Percentiles rank a stretch among this genome's conserved stretches.
Conservation (phyloP, 2,113 vertebrate species). For the Abramis brama region DNA sequence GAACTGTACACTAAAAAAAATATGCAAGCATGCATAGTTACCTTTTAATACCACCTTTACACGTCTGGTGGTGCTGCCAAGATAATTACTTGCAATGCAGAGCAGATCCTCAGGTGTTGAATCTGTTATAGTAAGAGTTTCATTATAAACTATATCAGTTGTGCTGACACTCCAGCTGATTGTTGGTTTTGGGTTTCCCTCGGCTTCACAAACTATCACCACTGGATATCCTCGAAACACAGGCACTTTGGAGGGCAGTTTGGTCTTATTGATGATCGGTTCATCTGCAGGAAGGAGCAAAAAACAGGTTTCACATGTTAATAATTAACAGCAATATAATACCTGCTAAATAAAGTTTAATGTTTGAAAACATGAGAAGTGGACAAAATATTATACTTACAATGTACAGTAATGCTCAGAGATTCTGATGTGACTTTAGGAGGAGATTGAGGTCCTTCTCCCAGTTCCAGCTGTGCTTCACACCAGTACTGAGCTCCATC, state of each 20-base stretch:
- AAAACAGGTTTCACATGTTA: background rate
- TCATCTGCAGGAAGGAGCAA: background rate
- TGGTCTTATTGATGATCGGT: conserved; percentile 66
- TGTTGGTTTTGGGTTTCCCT: conserved; percentile 66
- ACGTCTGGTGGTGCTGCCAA: background rate
- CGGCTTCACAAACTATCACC: conserved; percentile 69
- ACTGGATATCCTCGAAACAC: conserved; percentile 67
- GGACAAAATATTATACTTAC: conserved; percentile 30
- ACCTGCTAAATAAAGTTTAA: background rate
- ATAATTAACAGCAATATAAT: no score
- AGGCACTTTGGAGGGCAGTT: conserved; percentile 60
- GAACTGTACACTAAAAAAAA: background rate
- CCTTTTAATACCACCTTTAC: conserved; percentile 72
- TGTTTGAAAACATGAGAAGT: background rate
- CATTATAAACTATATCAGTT: background rate
- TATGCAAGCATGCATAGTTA: conserved; percentile 48
- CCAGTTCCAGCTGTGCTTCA: conserved; percentile 60
- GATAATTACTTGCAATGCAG: conserved; percentile 66
- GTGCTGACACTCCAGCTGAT: conserved; percentile 62
- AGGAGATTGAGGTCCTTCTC: background rate
- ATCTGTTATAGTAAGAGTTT: conserved; percentile 57
- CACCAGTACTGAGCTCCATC: conserved; percentile 64
- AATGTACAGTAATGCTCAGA: conserved; percentile 61
- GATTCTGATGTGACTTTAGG: conserved; percentile 20
- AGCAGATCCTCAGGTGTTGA: background rate